Evolutionary conservation across 1,140 invertebrate species (phyloP), one percentile per base, ranked within the genome.

Genomic region (Pseudomyrmex pallidus): DNA sequence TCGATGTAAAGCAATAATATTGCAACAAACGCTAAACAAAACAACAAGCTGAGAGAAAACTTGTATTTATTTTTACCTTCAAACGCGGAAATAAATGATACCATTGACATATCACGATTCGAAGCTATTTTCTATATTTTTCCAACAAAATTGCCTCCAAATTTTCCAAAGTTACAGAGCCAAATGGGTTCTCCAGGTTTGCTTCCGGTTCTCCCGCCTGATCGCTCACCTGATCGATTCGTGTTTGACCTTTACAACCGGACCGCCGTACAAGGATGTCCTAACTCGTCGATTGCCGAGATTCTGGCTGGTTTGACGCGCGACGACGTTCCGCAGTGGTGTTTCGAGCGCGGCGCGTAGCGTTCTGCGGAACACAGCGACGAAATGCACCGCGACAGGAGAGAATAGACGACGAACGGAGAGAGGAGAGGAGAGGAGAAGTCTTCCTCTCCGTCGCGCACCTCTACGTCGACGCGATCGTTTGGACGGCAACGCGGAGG

Each of bases 261-360:
- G 74, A 56, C 12, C 46, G 22, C 35, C 54, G 64, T 70, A 20
- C 76, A 56, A 59, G 17, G 54, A 25, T 25, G 54, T 50, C 64
- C 15, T 12, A 73, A 44, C n/a, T 20, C 54, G 25, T 73, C 17
- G 61, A 17, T 15, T 59, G 7, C 54, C 50, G 13, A 20, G 10
- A 54, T 67, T 63, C 76, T 85, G 66, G 73, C 54, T 83, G 73
- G 73, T 35, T 57, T 73, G 84, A 85, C 88, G 12, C 66, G 76
- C 64, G 52, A 8, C 7, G 57, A 35, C 84, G 89, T 90, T 85
- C 83, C 85, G 84, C 74, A 92, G 90, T 91, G 88, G 67, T 35
- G 35, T 85, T 89, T 67, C 82, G 89, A 83, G 90, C 86, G 88
- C 70, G 70, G 85, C 90, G 88, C 87, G 89, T 88, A 91, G 82